Conservation (phyloP, 2,113 vertebrate species). For the Progne subis region DNA sequence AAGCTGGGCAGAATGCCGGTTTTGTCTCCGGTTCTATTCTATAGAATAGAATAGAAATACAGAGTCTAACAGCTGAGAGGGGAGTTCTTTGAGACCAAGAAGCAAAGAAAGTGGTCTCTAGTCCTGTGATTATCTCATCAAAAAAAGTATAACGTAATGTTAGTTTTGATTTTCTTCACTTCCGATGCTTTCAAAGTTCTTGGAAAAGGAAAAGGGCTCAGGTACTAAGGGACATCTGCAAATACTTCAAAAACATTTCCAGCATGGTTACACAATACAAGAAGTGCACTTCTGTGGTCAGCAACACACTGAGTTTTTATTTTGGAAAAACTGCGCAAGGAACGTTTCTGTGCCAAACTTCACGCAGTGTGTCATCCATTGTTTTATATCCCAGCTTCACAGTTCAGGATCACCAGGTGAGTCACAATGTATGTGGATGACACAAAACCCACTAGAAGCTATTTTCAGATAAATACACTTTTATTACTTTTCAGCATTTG, state of each 20-base stretch:
- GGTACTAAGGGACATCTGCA: not conserved
- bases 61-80: not conserved
- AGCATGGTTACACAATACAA: not conserved
- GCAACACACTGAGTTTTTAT: not conserved
- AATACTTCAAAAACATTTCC: not conserved
- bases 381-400: not conserved
- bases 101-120: not conserved
- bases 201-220: not conserved
- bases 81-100: not conserved
- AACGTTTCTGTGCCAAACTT: not conserved
- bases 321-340: not conserved
- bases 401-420: not conserved
- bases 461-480: not conserved
- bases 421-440: not conserved
- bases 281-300: not conserved
- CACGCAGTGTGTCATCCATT: not conserved
- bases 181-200: not conserved
- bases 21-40: not conserved
- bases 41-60: not conserved
- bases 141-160: not conserved
- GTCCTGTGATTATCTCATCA: not conserved
- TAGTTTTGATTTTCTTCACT: not conserved
- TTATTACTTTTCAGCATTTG: not conserved
- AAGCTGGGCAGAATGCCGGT: not conserved
- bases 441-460: not conserved